Base-by-base conservation (phyloP, 1,140 invertebrate species). In the Leptinotarsa undecemlineata region DNA sequence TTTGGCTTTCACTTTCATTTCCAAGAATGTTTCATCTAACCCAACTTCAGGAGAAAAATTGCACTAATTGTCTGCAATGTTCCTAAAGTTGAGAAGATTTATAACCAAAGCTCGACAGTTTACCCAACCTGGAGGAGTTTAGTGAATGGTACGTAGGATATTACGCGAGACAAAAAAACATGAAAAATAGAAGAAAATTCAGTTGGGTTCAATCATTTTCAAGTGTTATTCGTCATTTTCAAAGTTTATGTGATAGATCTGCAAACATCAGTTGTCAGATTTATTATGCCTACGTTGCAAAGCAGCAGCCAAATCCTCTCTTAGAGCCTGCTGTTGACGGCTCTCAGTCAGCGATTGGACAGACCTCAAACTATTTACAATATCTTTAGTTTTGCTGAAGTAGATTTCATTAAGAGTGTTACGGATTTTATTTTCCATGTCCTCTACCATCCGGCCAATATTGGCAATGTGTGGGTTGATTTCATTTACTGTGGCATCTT, bases 401-500 rank as follows among this genome's bases (percentile, higher is more conserved):
- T 99, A 99, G 79, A 99, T 99, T 87, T 99, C 96, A 85, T 99
- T 99, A 69, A 99, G 87, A 1, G 97, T 99, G 83, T 96, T 97
- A 78, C 98, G 90, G 82, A 99, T 99, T 90, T 99, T 99, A 85
- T 99, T 99, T 85, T 99, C 98, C 96, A 99, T 98, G 80, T 99
- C 98, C 87, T 99, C 94, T 0, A 96, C 95, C 92, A 95, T 92
- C 76, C 92, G 90, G 17, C 98, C 98, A 83, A 99, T 99, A 85
- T 99, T 99, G 26, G 94, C 97, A 85, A 99, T 98, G 85, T 99
- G 98, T 11, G 98, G 96, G 69, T 93, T 95, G 1, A 94, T 92
- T 82, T 99, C 98, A 82, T 91, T 95, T 13, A 99, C 93, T 69
- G 91, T 86, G 11, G 91, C 90, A 85, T 99, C 98, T 84, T 93